Conservation (phyloP, 2,888 invertebrate species). For the Drosophila acutilabella region DNA sequence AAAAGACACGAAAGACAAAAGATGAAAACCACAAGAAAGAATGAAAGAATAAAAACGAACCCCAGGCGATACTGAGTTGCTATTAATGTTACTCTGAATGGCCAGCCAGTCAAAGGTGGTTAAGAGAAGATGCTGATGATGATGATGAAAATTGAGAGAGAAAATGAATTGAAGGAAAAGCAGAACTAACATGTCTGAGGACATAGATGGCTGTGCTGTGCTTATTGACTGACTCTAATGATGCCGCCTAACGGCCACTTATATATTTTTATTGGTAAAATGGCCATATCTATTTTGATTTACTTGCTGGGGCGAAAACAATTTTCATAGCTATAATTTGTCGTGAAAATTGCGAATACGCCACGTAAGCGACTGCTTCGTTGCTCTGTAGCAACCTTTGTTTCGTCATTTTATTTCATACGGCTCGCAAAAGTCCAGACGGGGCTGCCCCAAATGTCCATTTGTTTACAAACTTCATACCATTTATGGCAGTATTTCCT, state of each 20-base stretch:
- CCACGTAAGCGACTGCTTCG: constrained; percentile 27
- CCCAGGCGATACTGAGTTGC: constrained; percentile 43
- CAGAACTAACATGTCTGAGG: constrained; percentile 1
- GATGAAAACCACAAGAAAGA: constrained; percentile 39
- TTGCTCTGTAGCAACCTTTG: constrained; percentile 29
- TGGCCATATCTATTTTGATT: constrained; percentile 70
- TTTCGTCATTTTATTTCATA: constrained; percentile 15
- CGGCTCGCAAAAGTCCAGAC: constrained; percentile 52
- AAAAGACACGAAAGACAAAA: constrained; percentile 14
- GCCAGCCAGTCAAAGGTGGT: constrained; percentile 5
- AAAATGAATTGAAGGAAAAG: background rate
- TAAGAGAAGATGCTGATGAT: constrained; percentile 17
- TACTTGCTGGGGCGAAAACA: constrained; percentile 55
- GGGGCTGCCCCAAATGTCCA: constrained; percentile 30
- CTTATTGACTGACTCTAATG: constrained; percentile 69
- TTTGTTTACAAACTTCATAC: constrained; percentile 59
- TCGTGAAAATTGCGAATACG: constrained; percentile 57
- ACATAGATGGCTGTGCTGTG: constrained; percentile 23
- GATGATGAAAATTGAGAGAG: constrained; percentile 12
- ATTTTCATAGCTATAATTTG: constrained; percentile 61
- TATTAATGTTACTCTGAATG: constrained; percentile 26
- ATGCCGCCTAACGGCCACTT: constrained; percentile 71
- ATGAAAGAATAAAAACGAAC: constrained; percentile 31
- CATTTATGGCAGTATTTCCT: constrained; percentile 45
- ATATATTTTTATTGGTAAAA: constrained; percentile 73